Evolutionary conservation across 2,113 vertebrate genomes (phyloP).

Genomic region (Phocoena phocoena): DNA sequence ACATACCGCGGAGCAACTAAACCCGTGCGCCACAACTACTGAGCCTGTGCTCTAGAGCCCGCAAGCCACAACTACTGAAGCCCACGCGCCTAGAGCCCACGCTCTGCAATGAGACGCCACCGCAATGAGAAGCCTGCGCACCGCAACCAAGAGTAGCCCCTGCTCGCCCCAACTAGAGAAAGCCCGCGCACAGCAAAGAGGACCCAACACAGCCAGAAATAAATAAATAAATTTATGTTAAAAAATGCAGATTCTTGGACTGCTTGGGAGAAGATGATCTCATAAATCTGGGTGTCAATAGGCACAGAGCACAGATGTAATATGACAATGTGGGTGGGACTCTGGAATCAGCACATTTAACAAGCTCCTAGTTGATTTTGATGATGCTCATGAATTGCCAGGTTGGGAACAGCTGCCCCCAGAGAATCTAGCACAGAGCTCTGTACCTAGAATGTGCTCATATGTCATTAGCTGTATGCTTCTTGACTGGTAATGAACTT

Average conservation of each 20-base stretch:
- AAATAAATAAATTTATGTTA: too few species aligned
- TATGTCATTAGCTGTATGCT: neutral
- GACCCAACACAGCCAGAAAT: too few species aligned
- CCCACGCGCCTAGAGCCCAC: rapidly evolving
- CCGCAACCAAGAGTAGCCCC: too few species aligned
- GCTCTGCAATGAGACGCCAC: too few species aligned
- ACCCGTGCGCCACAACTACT: too few species aligned
- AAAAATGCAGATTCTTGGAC: neutral
- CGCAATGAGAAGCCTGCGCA: too few species aligned
- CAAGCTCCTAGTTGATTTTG: neutral
- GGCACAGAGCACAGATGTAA: neutral
- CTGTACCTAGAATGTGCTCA: neutral
- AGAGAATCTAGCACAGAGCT: neutral
- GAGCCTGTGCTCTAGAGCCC: too few species aligned
- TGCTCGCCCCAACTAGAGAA: too few species aligned
- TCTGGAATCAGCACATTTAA: neutral
- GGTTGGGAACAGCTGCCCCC: neutral
- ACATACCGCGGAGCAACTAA: too few species aligned
- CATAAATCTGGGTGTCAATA: neutral
- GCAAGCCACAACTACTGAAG: too few species aligned
- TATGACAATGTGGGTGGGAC: neutral
- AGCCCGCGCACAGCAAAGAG: too few species aligned
- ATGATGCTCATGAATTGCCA: neutral
- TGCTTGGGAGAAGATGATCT: neutral
- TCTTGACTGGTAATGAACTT: neutral